phyloP scores from a whole-genome alignment of 2,888 invertebrate genomes.

The Nemoura dubitans region DNA sequence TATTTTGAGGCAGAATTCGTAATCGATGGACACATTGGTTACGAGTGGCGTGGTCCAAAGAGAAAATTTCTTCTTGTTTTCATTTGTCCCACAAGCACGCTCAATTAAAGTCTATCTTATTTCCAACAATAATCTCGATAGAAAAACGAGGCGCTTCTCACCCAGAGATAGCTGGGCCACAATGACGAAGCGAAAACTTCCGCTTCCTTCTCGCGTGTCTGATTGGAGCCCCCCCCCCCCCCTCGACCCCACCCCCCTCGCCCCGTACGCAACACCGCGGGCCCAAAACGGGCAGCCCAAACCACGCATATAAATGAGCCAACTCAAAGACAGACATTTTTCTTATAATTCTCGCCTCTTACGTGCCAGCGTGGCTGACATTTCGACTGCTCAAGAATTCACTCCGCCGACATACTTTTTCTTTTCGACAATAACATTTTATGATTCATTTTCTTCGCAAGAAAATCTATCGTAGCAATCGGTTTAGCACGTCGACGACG shows the following conservation, averaged over 20 bases:
- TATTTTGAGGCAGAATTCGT: neutral
- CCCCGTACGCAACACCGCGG: neutral
- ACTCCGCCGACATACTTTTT: neutral
- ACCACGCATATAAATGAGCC: slow-evolving; percentile 34
- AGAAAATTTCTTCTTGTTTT: neutral
- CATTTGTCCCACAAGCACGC: neutral
- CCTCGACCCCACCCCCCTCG: neutral
- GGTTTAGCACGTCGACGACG: no score
- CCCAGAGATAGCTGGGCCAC: neutral
- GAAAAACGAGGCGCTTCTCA: neutral
- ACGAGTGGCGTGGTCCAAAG: neutral
- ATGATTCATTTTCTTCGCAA: no score
- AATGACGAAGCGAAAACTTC: slow-evolving; percentile 4
- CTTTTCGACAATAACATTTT: neutral
- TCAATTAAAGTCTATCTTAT: neutral
- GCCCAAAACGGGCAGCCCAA: slow-evolving; percentile 35
- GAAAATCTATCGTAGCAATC: no score
- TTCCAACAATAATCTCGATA: neutral
- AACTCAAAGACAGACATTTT: slow-evolving; percentile 24
- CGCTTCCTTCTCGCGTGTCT: slow-evolving; percentile 32
- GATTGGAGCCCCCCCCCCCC: slow-evolving; percentile 27
- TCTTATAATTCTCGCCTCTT: slow-evolving; percentile 14
- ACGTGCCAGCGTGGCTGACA: neutral
- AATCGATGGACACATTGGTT: neutral
- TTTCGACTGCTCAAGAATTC: neutral